Evolutionary conservation across 1,140 invertebrate species (phyloP).

Genomic region (Drosophila lacertosa): DNA sequence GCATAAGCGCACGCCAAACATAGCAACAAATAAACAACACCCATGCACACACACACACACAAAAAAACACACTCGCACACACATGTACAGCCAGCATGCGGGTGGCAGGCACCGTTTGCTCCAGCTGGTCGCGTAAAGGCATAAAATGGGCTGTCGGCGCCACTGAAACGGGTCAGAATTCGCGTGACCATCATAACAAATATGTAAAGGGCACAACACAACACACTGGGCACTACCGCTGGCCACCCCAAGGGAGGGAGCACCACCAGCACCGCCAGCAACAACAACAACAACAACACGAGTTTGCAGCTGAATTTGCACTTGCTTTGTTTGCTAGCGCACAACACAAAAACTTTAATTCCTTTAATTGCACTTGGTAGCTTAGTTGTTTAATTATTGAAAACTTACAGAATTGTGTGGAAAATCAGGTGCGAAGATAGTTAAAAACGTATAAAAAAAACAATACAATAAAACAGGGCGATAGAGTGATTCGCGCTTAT

Average conservation of each 20-base stretch:
- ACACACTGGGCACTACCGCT: constrained; percentile 30
- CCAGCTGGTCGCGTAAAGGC: constrained; percentile 40
- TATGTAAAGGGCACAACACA: constrained; percentile 35
- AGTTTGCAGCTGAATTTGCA: constrained; percentile 67
- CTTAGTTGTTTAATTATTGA: constrained; percentile 47
- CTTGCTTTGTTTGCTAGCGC: constrained; percentile 40
- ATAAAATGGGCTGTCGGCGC: constrained; percentile 36
- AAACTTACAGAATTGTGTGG: constrained; percentile 67
- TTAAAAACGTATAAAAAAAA: constrained; percentile 75
- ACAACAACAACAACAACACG: constrained; percentile 42
- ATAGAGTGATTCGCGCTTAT: constrained; percentile 48
- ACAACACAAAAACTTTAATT: constrained; percentile 2
- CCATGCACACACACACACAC: constrained; percentile 13
- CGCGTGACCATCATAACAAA: constrained; percentile 69
- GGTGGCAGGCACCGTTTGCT: constrained; percentile 18
- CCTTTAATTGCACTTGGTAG: constrained; percentile 23
- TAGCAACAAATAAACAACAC: constrained; percentile 19
- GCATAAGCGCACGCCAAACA: constrained; percentile 56
- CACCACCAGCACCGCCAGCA: constrained; percentile 31
- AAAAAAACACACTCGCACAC: constrained; percentile 30
- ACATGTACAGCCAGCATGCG: constrained; percentile 35
- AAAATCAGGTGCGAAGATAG: constrained; percentile 54
- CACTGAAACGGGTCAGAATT: constrained; percentile 58
- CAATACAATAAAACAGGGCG: constrained; percentile 66
- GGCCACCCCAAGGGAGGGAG: constrained; percentile 54